These are phyloP conservation scores for Thalassophryne amazonica DNA, from an alignment of 2,797 vertebrate genomes.

Conservation along the genomic window DNA sequence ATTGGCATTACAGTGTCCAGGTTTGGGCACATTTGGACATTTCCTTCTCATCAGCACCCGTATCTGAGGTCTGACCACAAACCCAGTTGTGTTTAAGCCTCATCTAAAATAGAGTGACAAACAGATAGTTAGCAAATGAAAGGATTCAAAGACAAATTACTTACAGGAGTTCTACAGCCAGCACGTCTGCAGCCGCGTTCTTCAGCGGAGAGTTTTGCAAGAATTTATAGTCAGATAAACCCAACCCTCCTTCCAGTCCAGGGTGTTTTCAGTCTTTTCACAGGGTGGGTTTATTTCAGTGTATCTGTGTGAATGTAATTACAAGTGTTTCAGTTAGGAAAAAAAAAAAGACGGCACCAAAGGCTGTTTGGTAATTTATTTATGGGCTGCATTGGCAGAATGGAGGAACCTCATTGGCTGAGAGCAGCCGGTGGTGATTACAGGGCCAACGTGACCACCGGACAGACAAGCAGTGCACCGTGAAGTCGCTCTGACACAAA, in stretches of 20 bases:
- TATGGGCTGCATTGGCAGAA: constrained; percentile 59
- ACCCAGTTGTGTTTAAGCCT: constrained; percentile 56
- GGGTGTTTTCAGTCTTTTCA: constrained; percentile 62
- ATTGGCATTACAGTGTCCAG: constrained; percentile 41
- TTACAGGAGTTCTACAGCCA: constrained; percentile 61
- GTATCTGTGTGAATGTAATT: constrained; percentile 77
- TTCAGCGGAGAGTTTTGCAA: constrained; percentile 43
- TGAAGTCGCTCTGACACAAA: constrained; percentile 51
- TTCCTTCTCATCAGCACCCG: constrained; percentile 63
- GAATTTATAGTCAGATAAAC: constrained; percentile 61
- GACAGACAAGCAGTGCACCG: constrained; percentile 52
- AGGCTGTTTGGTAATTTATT: constrained; percentile 69
- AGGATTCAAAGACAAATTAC: constrained; percentile 67
- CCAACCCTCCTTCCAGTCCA: constrained; percentile 47
- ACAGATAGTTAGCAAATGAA: constrained; percentile 73
- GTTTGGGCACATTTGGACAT: constrained; percentile 47
- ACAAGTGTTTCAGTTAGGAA: constrained; percentile 67
- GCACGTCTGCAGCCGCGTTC: constrained; percentile 50
- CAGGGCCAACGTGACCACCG: constrained; percentile 62
- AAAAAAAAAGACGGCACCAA: constrained; percentile 57
- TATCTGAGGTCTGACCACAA: constrained; percentile 64
- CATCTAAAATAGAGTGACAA: constrained; percentile 71
- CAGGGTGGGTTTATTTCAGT: constrained; percentile 60
- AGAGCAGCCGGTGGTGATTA: constrained; percentile 64
- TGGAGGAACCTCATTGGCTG: constrained; percentile 60